Conservation (phyloP, 2,797 vertebrate species). For the Clarias platycephalus region DNA sequence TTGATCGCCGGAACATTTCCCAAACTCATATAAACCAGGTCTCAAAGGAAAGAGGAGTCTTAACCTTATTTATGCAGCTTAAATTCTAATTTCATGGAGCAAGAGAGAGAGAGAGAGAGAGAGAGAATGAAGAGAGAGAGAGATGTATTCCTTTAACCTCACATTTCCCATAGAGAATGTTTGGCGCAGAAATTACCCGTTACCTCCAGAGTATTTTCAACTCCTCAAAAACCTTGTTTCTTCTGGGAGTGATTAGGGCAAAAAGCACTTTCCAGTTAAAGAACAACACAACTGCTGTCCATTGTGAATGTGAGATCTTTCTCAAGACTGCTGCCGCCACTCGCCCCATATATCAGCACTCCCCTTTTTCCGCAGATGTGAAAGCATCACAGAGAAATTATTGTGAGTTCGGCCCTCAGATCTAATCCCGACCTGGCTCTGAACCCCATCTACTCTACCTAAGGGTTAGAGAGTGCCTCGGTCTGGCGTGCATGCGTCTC, state of each 20-base stretch:
- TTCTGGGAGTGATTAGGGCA: constrained; percentile 35
- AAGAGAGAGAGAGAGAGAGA: neutral
- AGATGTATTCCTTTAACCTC: constrained; percentile 27
- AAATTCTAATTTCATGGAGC: constrained; percentile 29
- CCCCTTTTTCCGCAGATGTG: constrained; percentile 26
- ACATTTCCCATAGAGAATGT: constrained; percentile 22
- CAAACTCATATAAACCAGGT: constrained; percentile 35
- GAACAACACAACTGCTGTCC: constrained; percentile 41
- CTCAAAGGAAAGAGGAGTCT: constrained; percentile 38
- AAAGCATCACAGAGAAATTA: constrained; percentile 1
- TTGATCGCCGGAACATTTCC: constrained; percentile 41
- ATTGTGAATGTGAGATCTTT: constrained; percentile 33
- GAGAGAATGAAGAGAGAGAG: neutral
- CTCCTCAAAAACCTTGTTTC: constrained; percentile 35
- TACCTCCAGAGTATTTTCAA: constrained; percentile 43
- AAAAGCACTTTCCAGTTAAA: constrained; percentile 50
- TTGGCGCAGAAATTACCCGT: constrained; percentile 41
- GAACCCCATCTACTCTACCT: constrained; percentile 19
- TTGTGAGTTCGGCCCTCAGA: constrained; percentile 20
- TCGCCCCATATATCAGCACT: constrained; percentile 39
- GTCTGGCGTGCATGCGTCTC: constrained; percentile 16
- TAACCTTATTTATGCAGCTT: constrained; percentile 42
- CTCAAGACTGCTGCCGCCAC: constrained; percentile 40
- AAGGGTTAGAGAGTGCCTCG: neutral
- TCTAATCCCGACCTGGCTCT: constrained; percentile 24